These are phyloP conservation scores for Decapterus maruadsi DNA, from an alignment of 2,797 vertebrate genomes.

Conservation along the genomic window DNA sequence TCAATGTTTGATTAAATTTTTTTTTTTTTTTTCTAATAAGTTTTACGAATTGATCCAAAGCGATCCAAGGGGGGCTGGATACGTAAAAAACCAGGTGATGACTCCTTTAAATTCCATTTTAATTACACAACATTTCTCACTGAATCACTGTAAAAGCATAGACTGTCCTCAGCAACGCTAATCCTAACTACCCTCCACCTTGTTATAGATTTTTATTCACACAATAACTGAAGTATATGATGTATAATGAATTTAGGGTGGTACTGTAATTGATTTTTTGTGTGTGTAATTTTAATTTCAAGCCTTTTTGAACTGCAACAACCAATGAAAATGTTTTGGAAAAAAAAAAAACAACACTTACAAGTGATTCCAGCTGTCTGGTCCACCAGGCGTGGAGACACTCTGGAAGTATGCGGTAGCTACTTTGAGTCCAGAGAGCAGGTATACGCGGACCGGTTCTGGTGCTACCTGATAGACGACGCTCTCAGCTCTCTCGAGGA, in stretches of 20 bases:
- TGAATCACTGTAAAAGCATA: neutral
- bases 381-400: constrained; percentile 43
- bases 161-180: neutral
- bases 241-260: neutral
- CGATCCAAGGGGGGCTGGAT: no score
- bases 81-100: no score
- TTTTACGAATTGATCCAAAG: no score
- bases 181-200: no score
- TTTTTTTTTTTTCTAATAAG: no score
- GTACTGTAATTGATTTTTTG: neutral
- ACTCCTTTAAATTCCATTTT: neutral
- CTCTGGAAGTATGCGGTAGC: constrained; percentile 73
- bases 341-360: constrained; percentile 67
- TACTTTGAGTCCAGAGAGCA: constrained; percentile 62
- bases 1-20: no score
- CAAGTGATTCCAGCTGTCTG: constrained; percentile 78
- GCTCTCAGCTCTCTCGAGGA: constrained; percentile 59
- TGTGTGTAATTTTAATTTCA: neutral
- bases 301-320: neutral
- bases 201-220: neutral
- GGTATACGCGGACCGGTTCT: constrained; percentile 42
- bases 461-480: constrained; percentile 61
- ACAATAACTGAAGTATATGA: neutral
- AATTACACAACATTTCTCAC: neutral
- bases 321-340: neutral